These are phyloP conservation scores for Microdon myrmicae DNA, from an alignment of 2,888 invertebrate species.

Conservation along the genomic window DNA sequence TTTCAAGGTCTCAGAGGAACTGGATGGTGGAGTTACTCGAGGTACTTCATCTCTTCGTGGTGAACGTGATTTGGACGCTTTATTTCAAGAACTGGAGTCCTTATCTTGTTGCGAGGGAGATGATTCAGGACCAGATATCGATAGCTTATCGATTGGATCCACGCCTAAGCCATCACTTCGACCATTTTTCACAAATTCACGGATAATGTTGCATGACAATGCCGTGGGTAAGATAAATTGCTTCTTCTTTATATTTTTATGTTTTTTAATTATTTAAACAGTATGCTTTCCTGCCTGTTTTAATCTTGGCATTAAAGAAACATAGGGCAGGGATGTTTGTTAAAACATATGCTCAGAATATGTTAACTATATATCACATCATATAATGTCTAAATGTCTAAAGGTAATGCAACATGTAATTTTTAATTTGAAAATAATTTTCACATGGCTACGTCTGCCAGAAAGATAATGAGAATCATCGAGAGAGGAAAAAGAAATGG, in stretches of 20 bases:
- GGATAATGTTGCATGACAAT: slow-evolving; percentile 75
- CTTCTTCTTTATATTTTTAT: slow-evolving; percentile 30
- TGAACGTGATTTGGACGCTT: slow-evolving; percentile 90
- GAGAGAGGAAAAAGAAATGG: too few species aligned
- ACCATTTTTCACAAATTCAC: slow-evolving; percentile 93
- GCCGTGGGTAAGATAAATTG: slow-evolving; percentile 53
- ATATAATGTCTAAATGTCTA: too few species aligned
- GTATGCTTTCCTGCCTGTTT: too few species aligned
- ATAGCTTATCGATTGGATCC: slow-evolving; percentile 95
- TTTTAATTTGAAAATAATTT: too few species aligned
- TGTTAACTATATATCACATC: too few species aligned
- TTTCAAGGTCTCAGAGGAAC: slow-evolving; percentile 92
- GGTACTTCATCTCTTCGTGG: slow-evolving; percentile 74
- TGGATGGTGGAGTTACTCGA: slow-evolving; percentile 75
- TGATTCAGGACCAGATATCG: slow-evolving; percentile 94
- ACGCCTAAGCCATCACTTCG: slow-evolving; percentile 95
- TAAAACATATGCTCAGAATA: too few species aligned
- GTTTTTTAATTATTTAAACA: slow-evolving; percentile 37
- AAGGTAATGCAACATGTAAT: too few species aligned
- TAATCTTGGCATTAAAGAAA: too few species aligned
- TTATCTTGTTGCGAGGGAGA: slow-evolving; percentile 83
- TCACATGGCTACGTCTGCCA: too few species aligned
- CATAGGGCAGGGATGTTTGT: too few species aligned
- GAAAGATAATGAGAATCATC: too few species aligned
- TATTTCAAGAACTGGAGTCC: slow-evolving; percentile 96